phyloP scores from a whole-genome alignment of 2,113 vertebrate genomes.

The Abramis brama region DNA sequence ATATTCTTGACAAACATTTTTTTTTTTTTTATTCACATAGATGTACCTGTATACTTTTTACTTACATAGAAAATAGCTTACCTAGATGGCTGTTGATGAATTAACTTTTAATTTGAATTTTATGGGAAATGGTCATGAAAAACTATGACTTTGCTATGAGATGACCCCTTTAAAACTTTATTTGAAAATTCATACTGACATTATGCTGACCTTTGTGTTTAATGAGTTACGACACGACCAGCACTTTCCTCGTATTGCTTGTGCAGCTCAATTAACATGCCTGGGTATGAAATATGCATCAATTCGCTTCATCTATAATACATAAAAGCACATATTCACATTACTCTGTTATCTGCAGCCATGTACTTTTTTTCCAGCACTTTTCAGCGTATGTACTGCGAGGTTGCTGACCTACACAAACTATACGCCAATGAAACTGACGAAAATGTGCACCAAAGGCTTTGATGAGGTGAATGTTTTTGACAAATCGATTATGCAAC shows the following conservation, averaged over 20 bases:
- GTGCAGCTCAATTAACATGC: constrained; percentile 16
- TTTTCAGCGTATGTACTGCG: background rate
- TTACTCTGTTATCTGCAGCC: background rate
- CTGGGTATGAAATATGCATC: constrained; percentile 38
- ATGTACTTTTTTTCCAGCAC: background rate
- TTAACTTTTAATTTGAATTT: background rate
- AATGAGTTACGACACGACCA: background rate
- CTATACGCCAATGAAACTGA: background rate
- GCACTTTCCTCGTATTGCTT: background rate
- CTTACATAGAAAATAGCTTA: background rate
- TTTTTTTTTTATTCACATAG: background rate
- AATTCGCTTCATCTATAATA: constrained; percentile 12
- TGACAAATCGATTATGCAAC: background rate
- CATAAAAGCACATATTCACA: constrained; percentile 1
- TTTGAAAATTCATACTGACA: background rate
- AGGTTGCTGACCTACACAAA: background rate
- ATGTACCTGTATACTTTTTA: background rate
- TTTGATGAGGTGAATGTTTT: background rate
- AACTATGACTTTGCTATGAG: background rate
- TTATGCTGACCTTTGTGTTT: constrained; percentile 20
- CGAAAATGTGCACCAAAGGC: background rate
- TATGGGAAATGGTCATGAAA: background rate
- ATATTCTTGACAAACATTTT: background rate
- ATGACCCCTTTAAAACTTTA: background rate
- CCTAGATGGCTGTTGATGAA: background rate